Evolutionary conservation across 2,888 invertebrate genomes (phyloP), one percentile per base, ranked within the genome.

Genomic region (Caenorhabditis wallacei): DNA sequence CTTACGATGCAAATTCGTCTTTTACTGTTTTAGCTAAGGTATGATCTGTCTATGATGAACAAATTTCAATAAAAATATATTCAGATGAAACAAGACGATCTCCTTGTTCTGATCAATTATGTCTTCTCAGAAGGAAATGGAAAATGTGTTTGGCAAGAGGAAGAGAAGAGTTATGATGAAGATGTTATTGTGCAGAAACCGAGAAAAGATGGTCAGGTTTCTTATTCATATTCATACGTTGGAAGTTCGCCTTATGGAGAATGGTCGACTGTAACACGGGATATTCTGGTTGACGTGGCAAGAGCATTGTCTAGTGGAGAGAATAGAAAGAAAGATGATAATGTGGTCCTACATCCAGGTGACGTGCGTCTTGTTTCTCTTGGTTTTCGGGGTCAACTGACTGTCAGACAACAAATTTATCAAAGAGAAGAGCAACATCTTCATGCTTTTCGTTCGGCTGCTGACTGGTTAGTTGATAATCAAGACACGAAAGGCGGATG

Each of bases 361-460:
- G 88, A 87, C 59, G n/a, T 88, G 35, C 76, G 78, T 8, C 53
- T 87, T 10, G 83, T 87, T 22, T 86, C 88, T 11, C 22, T 88
- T 13, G 87, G 85, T 11, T 88, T 88, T 76, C 86, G 86, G 20
- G 88, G 88, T 10, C 56, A 80, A 40, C 26, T 80, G n/a, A 71
- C 84, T 0, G 68, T 88, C 1, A 61, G 56, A 26, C 87, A 85
- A 46, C 95, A 95, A 93, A 93, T 96, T 78, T 95, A 95, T 7
- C 92, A 97, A 70, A 94, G 95, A 18, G 94, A 95, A 0, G 95
- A 95, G 86, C 96, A 96, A 91, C 98, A 98, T 93, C 94, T 95
- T 93, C 95, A 95, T 86, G 96, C 96, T 92, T 98, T 98, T 94
- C 95, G 95, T 92, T 95, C 78, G 95, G 96, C 97, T 11, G 96